Evolutionary conservation across 2,888 invertebrate species (phyloP).

Genomic region (Drosophila setosimentum): DNA sequence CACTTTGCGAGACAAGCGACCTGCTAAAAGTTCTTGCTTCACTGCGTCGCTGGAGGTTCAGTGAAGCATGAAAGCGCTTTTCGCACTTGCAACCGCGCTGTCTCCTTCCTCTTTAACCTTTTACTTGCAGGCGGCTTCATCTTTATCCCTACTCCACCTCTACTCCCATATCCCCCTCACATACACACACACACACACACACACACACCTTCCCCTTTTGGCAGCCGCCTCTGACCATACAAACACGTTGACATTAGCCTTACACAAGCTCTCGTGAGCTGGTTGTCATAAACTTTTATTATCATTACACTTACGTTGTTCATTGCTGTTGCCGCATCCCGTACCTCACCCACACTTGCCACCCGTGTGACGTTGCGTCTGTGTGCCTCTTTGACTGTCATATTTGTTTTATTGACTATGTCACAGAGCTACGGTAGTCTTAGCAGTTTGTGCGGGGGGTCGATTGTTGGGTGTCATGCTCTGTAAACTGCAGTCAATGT

Average conservation of each 20-base stretch:
- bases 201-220: neutral
- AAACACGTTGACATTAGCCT: slow-evolving; percentile 76
- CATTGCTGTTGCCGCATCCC: neutral
- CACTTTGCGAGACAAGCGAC: slow-evolving; percentile 37
- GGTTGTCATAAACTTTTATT: slow-evolving; percentile 78
- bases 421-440: too few relatives aligned
- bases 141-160: neutral
- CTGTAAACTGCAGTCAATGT: slow-evolving; percentile 72
- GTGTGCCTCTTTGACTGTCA: slow-evolving; percentile 43
- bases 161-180: neutral
- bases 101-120: slow-evolving; percentile 12
- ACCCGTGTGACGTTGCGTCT: slow-evolving; percentile 1
- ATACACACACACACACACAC: neutral
- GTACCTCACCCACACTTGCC: neutral
- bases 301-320: slow-evolving; percentile 72
- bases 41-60: slow-evolving; percentile 61
- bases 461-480: slow-evolving; percentile 43
- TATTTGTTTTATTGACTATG: slow-evolving; percentile 76
- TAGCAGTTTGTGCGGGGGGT: neutral
- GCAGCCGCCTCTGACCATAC: slow-evolving; percentile 34
- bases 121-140: slow-evolving; percentile 10
- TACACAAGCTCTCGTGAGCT: slow-evolving; percentile 75
- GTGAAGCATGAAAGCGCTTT: slow-evolving; percentile 74
- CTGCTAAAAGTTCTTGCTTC: slow-evolving; percentile 62
- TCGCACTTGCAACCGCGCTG: slow-evolving; percentile 62